Base-by-base conservation (phyloP, 2,113 vertebrate genomes). In the Anguilla rostrata region DNA sequence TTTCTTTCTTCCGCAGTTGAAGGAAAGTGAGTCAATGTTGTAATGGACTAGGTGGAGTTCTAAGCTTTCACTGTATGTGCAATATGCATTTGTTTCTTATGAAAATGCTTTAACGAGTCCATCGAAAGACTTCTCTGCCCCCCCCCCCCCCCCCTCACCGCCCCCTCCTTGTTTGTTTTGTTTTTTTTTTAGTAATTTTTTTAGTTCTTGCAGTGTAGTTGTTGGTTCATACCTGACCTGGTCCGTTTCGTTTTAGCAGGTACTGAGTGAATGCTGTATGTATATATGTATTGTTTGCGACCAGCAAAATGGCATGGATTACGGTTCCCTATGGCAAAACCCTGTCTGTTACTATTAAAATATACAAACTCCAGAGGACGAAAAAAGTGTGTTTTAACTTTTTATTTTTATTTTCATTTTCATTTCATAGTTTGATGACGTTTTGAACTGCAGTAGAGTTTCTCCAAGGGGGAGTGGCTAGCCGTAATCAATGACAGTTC, bases 231-330 rank as follows among this genome's bases (percentile, higher is more conserved):
- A 94, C 88, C 95, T 95, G 96, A 92, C 97, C 97, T 95, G 94
- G 92, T 94, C 97, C 98, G 98, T 97, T 94, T 97, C 95, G 96
- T 98, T 98, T 98, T 98, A 98, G 97, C 97, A 98, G 98, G 98
- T 99, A 98, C 98, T 97, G 97, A 97, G 97, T 98, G 97, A 34
- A 97, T 93, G 95, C 96, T 98, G 97, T 98, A 96, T 98, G 97
- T 98, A 96, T 97, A 96, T 95, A 95, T 93, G 93, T 96, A 93
- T 96, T 94, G 96, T 97, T 97, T 97, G 96, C 96, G 96, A 96
- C 94, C 96, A 97, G 95, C 97, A 97, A 96, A 53, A 96, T 97
- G 97, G 97, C 97, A 98, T 97, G 97, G 96, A 93, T 97, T 95
- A 96, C 95, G 94, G 94, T 96, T 97, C 96, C 95, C 15, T 56